Percentiles rank a stretch among this genome's conserved stretches.
Conservation (phyloP, 2,113 vertebrate genomes). For the Dipodomys stephensi region DNA sequence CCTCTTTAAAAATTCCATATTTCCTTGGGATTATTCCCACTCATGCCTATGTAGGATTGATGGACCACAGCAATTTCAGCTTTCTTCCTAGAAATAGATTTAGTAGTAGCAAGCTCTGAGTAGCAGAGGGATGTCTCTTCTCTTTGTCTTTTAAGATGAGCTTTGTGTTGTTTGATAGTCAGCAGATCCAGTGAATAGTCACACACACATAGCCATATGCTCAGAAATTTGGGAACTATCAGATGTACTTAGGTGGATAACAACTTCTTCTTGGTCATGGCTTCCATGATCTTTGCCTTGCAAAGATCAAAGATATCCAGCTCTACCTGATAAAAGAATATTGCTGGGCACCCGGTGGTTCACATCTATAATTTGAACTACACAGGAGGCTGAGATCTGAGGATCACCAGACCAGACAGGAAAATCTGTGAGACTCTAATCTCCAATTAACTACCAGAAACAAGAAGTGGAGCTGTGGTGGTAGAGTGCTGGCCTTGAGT, state of each 20-base stretch:
- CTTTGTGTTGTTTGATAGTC: conserved; percentile 19
- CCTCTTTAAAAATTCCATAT: neutral
- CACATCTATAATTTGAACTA: no score
- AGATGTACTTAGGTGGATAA: neutral
- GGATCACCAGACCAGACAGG: neutral
- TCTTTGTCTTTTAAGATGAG: conserved; percentile 32
- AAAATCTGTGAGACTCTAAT: no score
- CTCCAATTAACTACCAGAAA: no score
- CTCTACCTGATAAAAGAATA: conserved; percentile 64
- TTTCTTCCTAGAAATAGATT: neutral
- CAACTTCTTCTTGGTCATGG: neutral
- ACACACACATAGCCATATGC: neutral
- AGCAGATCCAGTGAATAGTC: neutral
- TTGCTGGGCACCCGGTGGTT: no score
- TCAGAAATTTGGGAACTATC: conserved; percentile 2
- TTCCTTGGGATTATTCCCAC: neutral
- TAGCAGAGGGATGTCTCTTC: neutral
- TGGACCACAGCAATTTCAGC: neutral
- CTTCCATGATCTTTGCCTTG: conserved; percentile 30
- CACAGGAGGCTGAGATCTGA: no score
- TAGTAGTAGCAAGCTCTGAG: neutral
- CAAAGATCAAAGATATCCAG: conserved; percentile 67
- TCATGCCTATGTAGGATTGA: neutral
- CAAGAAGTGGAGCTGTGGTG: no score
- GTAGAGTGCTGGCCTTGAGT: no score